phyloP scores from a whole-genome alignment of 2,888 invertebrate genomes.

The Reticulitermes lucifugus region DNA sequence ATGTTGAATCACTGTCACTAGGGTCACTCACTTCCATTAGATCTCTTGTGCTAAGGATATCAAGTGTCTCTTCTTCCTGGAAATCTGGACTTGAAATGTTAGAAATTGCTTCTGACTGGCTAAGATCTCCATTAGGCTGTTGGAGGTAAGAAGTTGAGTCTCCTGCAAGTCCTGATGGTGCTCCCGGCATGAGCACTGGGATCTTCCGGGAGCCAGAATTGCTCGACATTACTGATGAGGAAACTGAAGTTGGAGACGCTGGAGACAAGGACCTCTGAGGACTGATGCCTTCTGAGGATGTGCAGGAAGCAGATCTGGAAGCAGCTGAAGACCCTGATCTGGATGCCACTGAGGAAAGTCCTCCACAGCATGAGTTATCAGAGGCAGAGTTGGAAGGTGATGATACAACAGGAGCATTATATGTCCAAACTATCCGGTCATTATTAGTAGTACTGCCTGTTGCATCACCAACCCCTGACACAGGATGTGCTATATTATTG shows the following conservation, averaged over 20 bases:
- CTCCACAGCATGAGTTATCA: constrained; percentile 68
- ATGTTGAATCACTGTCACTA: constrained; percentile 90
- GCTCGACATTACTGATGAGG: constrained; percentile 88
- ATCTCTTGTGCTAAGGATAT: constrained; percentile 81
- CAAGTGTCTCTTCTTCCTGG: constrained; percentile 87
- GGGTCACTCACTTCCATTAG: constrained; percentile 89
- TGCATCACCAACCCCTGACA: constrained; percentile 15
- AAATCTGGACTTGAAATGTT: constrained; percentile 92
- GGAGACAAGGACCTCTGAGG: constrained; percentile 75
- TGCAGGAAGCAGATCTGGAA: constrained; percentile 53
- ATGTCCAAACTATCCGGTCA: constrained; percentile 89
- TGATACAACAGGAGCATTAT: constrained; percentile 83
- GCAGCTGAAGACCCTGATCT: constrained; percentile 42
- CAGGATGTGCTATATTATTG: constrained; percentile 35
- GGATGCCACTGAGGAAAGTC: constrained; percentile 64
- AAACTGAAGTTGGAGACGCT: constrained; percentile 86
- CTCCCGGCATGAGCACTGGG: constrained; percentile 49
- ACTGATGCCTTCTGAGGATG: constrained; percentile 62
- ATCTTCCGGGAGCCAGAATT: constrained; percentile 58
- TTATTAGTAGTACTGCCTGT: constrained; percentile 30
- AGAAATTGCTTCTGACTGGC: constrained; percentile 87
- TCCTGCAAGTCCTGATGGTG: constrained; percentile 56
- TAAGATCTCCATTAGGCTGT: constrained; percentile 72
- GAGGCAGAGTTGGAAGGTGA: constrained; percentile 63
- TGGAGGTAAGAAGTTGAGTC: constrained; percentile 62